phyloP scores from a whole-genome alignment of 2,113 vertebrate species.

The Chlorodrepanis virens region DNA sequence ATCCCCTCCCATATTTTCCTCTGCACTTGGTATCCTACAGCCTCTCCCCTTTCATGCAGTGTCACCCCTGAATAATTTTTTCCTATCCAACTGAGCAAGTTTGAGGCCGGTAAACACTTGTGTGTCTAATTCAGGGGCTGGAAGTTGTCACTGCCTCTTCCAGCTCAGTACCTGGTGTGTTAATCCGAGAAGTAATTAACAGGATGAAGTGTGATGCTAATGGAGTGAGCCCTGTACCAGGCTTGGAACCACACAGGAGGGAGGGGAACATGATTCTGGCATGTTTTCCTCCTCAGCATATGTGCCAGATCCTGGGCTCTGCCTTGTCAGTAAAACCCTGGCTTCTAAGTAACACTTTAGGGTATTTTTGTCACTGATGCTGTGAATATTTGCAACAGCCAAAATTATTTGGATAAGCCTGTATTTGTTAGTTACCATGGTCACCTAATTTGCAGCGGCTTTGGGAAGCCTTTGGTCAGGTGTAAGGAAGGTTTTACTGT shows the following conservation, averaged over 20 bases:
- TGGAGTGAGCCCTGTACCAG: background rate
- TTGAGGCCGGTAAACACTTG: background rate
- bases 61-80: background rate
- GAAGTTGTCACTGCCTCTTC: background rate
- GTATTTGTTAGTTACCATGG: background rate
- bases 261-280: background rate
- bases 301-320: background rate
- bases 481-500: background rate
- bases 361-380: background rate
- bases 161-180: background rate
- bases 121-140: background rate
- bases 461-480: background rate
- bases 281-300: background rate
- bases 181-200: background rate
- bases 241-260: background rate
- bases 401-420: background rate
- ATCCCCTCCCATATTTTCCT: background rate
- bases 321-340: background rate
- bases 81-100: background rate
- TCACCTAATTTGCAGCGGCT: background rate
- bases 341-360: background rate
- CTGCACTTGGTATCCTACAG: too few relatives aligned
- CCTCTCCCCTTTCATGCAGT: background rate
- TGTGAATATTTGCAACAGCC: background rate
- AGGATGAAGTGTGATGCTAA: background rate